These are phyloP conservation scores for Rhaphigaster nebulosa DNA, from an alignment of 2,888 invertebrate genomes.

Conservation along the genomic window DNA sequence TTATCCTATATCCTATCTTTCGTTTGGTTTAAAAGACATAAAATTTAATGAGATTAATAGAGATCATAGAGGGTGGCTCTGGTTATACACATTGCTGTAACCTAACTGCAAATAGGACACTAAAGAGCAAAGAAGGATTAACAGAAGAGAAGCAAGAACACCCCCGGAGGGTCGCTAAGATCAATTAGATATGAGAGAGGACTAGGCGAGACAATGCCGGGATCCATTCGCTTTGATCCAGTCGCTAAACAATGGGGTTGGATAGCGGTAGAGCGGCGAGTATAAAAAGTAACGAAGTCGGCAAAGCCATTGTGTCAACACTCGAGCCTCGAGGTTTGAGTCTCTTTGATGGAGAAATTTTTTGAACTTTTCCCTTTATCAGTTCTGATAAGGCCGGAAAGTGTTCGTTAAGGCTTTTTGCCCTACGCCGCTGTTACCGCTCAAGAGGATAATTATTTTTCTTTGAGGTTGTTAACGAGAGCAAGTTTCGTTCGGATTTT, in stretches of 20 bases:
- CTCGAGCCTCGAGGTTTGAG: not conserved
- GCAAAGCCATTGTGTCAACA: constrained; percentile 45
- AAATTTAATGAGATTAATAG: not conserved
- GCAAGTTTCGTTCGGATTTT: constrained; percentile 1
- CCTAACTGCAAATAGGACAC: constrained; percentile 5
- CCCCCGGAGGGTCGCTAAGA: not conserved
- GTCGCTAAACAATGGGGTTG: constrained; percentile 48
- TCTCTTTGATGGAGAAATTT: constrained; percentile 42
- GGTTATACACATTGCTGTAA: not conserved
- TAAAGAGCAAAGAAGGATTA: not conserved
- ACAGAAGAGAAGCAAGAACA: not conserved
- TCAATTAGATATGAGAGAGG: constrained; percentile 34
- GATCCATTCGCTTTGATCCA: constrained; percentile 21
- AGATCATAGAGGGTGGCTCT: not conserved
- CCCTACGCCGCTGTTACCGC: not conserved
- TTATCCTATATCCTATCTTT: not conserved
- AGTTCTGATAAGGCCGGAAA: constrained; percentile 54
- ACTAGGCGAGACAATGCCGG: constrained; percentile 1
- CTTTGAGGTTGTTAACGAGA: constrained; percentile 40
- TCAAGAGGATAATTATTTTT: constrained; percentile 44
- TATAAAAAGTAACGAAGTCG: constrained; percentile 51
- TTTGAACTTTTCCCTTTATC: constrained; percentile 47
- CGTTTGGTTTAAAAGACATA: not conserved
- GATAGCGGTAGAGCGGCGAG: not conserved
- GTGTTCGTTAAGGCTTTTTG: constrained; percentile 56